phyloP scores from a whole-genome alignment of 1,140 invertebrate genomes.

The Pectinophora gossypiella region DNA sequence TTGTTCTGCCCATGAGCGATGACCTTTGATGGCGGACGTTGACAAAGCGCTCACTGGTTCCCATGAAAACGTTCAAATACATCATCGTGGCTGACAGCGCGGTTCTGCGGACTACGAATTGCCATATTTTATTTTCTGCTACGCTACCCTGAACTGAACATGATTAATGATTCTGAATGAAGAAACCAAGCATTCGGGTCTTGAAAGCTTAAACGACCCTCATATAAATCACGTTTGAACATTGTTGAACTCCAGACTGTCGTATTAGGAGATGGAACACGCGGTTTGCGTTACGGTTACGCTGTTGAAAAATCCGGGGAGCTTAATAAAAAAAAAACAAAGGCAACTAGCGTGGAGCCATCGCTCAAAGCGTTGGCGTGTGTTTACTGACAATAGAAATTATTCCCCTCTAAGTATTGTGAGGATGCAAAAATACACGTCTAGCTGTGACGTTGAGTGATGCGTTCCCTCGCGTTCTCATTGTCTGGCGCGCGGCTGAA shows the following conservation, averaged over 20 bases:
- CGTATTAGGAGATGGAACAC: neutral
- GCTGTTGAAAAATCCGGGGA: conserved; percentile 2
- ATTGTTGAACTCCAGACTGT: neutral
- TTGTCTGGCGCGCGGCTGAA: conserved; percentile 54
- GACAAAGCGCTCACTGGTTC: conserved; percentile 65
- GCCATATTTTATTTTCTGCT: conserved; percentile 70
- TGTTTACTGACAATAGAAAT: conserved; percentile 61
- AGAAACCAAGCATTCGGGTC: conserved; percentile 19
- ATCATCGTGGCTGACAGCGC: conserved; percentile 62
- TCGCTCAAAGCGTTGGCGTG: conserved; percentile 42
- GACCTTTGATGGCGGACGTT: conserved; percentile 66
- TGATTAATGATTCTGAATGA: conserved; percentile 58
- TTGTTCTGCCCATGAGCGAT: conserved; percentile 52
- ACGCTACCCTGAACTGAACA: conserved; percentile 55
- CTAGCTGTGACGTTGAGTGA: conserved; percentile 65
- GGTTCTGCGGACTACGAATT: conserved; percentile 59
- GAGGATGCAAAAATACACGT: conserved; percentile 63
- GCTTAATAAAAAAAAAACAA: conserved; percentile 22
- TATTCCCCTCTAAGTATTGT: conserved; percentile 65
- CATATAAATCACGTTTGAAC: conserved; percentile 4
- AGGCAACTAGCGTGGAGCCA: conserved; percentile 19
- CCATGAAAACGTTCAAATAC: conserved; percentile 73
- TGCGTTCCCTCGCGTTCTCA: conserved; percentile 56
- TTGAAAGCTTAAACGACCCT: neutral
- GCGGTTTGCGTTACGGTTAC: neutral